Conservation (phyloP, 2,888 invertebrate species). For the Ephialtes manifestator region DNA sequence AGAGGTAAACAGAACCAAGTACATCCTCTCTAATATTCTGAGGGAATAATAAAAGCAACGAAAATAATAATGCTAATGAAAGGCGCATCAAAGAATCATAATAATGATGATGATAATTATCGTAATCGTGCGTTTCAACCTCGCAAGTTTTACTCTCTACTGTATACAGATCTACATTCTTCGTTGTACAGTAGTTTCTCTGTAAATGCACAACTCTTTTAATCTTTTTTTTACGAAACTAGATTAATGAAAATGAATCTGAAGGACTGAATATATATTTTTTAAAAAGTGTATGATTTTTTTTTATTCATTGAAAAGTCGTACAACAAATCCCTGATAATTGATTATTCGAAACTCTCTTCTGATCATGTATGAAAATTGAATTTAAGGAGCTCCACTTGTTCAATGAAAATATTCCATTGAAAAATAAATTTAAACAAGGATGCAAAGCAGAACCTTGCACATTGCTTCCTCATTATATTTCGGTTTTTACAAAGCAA, state of each 20-base stretch:
- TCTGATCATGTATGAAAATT: too few species aligned
- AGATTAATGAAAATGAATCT: not conserved
- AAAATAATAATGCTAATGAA: conserved; percentile 1
- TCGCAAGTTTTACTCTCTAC: not conserved
- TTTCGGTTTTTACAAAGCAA: too few species aligned
- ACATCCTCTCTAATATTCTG: not conserved
- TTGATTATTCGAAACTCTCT: too few species aligned
- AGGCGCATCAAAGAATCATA: not conserved
- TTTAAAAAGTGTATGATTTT: too few species aligned
- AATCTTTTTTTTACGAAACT: not conserved
- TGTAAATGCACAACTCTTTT: not conserved
- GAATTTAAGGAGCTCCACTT: too few species aligned
- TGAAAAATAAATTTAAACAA: too few species aligned
- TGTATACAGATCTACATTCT: not conserved
- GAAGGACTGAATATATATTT: not conserved
- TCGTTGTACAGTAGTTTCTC: not conserved
- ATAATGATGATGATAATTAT: conserved; percentile 8
- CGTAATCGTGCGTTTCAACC: conserved; percentile 1
- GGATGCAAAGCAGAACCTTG: too few species aligned
- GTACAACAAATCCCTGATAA: too few species aligned
- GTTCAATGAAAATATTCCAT: too few species aligned
- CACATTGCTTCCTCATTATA: too few species aligned
- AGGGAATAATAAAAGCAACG: conserved; percentile 9
- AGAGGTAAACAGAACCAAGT: not conserved
- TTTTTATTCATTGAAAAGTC: too few species aligned